Evolutionary conservation across 2,888 invertebrate species (phyloP).

Genomic region (Bombylius discolor): DNA sequence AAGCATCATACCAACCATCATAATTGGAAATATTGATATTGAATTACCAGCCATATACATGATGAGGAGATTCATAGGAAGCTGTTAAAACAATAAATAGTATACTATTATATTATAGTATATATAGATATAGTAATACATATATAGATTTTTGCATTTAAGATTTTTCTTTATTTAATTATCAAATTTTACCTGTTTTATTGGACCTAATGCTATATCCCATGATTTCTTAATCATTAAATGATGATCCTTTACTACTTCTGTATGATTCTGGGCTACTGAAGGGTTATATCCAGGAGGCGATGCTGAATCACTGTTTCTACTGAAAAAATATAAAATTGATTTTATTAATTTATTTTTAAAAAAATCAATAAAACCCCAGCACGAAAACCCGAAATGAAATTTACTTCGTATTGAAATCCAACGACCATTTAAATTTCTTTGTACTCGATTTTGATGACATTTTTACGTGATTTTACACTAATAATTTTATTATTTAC

Average conservation of each 20-base stretch:
- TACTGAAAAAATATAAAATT: slow-evolving; percentile 18
- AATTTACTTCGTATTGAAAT: slow-evolving; percentile 45
- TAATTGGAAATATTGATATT: slow-evolving; percentile 98
- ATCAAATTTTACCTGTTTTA: slow-evolving; percentile 57
- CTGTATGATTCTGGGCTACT: slow-evolving; percentile 56
- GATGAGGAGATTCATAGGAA: slow-evolving; percentile 98
- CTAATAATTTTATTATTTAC: too few relatives aligned
- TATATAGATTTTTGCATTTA: background rate
- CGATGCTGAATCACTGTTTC: slow-evolving; percentile 48
- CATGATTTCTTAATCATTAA: slow-evolving; percentile 88
- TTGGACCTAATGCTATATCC: slow-evolving; percentile 88
- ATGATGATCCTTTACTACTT: slow-evolving; percentile 70
- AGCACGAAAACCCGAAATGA: background rate
- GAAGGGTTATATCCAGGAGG: slow-evolving; percentile 78
- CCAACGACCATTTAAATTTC: slow-evolving; percentile 52
- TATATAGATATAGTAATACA: too few relatives aligned
- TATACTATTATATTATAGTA: too few relatives aligned
- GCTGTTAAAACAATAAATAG: slow-evolving; percentile 19
- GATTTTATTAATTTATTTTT: slow-evolving; percentile 3
- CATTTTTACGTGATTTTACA: slow-evolving; percentile 20
- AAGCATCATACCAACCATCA: slow-evolving; percentile 99
- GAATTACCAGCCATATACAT: slow-evolving; percentile 99
- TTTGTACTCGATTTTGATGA: slow-evolving; percentile 29
- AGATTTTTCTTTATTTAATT: background rate
- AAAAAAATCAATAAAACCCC: slow-evolving; percentile 6